Conservation (phyloP, 2,113 vertebrate species). For the Microtus montanus region DNA sequence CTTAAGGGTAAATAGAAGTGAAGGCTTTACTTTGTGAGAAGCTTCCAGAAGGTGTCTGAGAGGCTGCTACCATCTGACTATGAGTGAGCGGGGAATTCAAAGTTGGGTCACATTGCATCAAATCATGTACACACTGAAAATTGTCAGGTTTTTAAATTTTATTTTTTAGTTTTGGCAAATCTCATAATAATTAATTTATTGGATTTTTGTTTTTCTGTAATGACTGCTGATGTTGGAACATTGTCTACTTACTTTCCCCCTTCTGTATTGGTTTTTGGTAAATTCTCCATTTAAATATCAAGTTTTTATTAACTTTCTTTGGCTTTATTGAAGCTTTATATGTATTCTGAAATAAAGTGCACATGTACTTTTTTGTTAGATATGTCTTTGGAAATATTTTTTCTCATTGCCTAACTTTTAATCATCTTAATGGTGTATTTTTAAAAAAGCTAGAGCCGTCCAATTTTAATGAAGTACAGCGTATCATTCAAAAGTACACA, state of each 20-base stretch:
- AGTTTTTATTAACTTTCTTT: neutral
- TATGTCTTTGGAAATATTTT: conserved; percentile 40
- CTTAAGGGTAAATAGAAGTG: neutral
- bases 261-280: neutral
- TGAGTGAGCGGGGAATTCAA: neutral
- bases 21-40: conserved; percentile 16
- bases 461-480: neutral
- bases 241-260: neutral
- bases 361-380: neutral
- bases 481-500: neutral
- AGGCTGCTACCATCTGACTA: neutral
- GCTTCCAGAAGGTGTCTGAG: neutral
- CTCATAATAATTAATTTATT: neutral
- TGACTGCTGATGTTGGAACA: neutral
- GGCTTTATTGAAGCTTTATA: neutral
- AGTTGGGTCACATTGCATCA: neutral
- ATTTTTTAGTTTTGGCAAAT: neutral
- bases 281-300: neutral
- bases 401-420: neutral
- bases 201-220: conserved; percentile 17
- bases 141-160: neutral
- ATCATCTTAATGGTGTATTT: neutral
- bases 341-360: neutral
- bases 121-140: neutral
- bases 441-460: neutral